A percentile compares a stretch with the other conserved stretches of the same genome.
Evolutionary conservation across 2,888 invertebrate species (phyloP).

Genomic region (Dryomyza anilis): DNA sequence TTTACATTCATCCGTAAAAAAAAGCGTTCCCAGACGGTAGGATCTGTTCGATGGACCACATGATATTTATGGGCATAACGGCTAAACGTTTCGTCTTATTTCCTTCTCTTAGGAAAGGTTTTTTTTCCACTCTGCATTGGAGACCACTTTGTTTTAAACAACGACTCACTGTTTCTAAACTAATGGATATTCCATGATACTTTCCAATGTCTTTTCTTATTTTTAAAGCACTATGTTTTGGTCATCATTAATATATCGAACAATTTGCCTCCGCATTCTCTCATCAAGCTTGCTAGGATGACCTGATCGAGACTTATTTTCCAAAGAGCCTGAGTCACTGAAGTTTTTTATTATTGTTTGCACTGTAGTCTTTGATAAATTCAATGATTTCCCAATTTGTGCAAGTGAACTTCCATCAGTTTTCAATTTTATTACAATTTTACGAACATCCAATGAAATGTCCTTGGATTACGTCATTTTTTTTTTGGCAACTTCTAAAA

Average conservation of each 20-base stretch:
- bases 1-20: slow-evolving; percentile 10
- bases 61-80: slow-evolving; percentile 9
- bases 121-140: not conserved
- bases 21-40: slow-evolving; percentile 4
- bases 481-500: no score
- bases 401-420: not conserved
- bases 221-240: not conserved
- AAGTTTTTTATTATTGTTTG: not conserved
- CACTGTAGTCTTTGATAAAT: not conserved
- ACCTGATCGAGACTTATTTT: not conserved
- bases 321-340: not conserved
- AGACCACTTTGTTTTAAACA: not conserved
- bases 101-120: not conserved
- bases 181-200: no score
- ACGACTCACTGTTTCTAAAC: not conserved
- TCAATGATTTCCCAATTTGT: not conserved
- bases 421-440: not conserved
- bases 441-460: not conserved
- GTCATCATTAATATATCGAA: not conserved
- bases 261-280: not conserved
- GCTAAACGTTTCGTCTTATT: slow-evolving; percentile 5
- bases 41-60: slow-evolving; percentile 1
- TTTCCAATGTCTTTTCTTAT: not conserved
- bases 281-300: not conserved
- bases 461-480: not conserved